phyloP scores from a whole-genome alignment of 37 sponge, comb jelly and placozoan species.

The Cladorhizidae sp. region DNA sequence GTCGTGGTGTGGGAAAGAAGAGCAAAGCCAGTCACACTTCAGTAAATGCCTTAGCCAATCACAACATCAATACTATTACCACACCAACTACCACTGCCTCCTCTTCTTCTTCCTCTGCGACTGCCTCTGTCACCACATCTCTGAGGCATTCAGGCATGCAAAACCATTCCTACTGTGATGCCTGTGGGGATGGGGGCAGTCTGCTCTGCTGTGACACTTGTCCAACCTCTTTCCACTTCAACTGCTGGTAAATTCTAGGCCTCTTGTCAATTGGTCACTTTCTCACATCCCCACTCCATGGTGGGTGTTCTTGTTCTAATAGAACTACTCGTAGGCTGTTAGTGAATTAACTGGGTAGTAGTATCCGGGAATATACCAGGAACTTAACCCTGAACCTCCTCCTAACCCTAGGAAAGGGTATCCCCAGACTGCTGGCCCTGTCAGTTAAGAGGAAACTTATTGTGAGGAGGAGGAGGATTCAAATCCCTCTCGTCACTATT shows the following conservation, averaged over 20 bases:
- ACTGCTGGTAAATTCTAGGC: slow-evolving; percentile 72
- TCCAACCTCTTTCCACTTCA: slow-evolving; percentile 88
- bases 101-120: background rate
- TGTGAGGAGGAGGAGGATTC: too few species aligned
- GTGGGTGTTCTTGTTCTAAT: too few species aligned
- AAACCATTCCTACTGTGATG: slow-evolving; percentile 86
- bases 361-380: too few species aligned
- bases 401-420: too few species aligned
- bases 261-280: background rate
- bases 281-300: background rate
- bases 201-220: slow-evolving; percentile 93
- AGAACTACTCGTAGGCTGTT: too few species aligned
- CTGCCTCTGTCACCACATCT: background rate
- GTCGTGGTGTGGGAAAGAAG: slow-evolving; percentile 24
- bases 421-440: too few species aligned
- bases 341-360: too few species aligned
- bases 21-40: background rate
- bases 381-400: too few species aligned
- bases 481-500: too few species aligned
- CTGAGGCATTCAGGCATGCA: slow-evolving; percentile 40
- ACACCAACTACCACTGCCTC: background rate
- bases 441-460: too few species aligned
- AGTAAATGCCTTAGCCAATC: background rate
- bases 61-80: too few species aligned
- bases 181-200: slow-evolving; percentile 89